Evolutionary conservation across 2,888 invertebrate genomes (phyloP).

Genomic region (Pterostichus niger): DNA sequence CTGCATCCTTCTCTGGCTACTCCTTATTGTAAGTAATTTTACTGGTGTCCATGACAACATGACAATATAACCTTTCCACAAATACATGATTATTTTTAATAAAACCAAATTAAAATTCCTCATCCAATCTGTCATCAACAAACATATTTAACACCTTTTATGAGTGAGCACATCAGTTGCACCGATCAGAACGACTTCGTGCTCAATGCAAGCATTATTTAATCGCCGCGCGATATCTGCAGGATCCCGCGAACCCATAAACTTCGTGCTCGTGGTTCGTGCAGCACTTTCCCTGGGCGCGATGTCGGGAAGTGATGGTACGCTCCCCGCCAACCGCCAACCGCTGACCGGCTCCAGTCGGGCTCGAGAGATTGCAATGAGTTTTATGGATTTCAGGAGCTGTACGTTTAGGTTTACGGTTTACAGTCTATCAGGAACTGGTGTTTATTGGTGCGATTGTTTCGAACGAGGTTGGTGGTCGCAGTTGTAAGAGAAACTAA

Average conservation of each 20-base stretch:
- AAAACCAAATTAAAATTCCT: constrained; percentile 4
- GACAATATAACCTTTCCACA: not conserved
- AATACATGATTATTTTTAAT: too few relatives aligned
- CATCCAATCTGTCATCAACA: not conserved
- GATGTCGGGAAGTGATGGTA: constrained; percentile 2
- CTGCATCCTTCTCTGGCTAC: too few relatives aligned
- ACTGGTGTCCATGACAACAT: too few relatives aligned
- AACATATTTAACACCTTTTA: constrained; percentile 13
- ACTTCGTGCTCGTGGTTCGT: constrained; percentile 42
- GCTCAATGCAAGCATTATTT: constrained; percentile 17
- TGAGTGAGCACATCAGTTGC: not conserved
- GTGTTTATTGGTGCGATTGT: not conserved
- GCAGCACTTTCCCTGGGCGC: constrained; percentile 33
- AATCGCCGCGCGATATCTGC: constrained; percentile 28
- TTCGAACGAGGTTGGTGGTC: not conserved
- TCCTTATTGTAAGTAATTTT: too few relatives aligned
- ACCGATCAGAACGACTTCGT: not conserved
- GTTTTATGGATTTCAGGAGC: constrained; percentile 5
- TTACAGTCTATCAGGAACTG: not conserved
- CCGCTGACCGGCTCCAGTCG: too few relatives aligned
- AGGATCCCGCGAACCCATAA: constrained; percentile 36
- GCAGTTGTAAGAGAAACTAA: not conserved
- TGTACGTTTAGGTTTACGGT: not conserved
- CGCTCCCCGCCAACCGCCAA: not conserved
- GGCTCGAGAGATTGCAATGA: not conserved